These are phyloP conservation scores for Eulemur rufifrons DNA, from an alignment of 2,113 vertebrate species.

Conservation along the genomic window DNA sequence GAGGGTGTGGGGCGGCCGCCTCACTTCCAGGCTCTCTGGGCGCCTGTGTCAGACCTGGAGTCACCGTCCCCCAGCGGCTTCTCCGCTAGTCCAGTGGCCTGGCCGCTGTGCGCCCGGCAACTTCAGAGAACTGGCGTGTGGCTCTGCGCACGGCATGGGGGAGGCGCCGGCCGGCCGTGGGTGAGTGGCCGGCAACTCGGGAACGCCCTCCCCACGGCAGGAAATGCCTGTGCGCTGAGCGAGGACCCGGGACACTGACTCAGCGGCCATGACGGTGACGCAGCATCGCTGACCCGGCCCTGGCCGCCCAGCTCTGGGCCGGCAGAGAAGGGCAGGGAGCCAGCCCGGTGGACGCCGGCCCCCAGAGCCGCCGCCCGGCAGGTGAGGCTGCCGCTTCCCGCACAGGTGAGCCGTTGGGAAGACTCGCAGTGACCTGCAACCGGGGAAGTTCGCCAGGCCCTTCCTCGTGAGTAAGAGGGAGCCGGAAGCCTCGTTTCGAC, in stretches of 20 bases:
- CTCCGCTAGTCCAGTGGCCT: accelerated
- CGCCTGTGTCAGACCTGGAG: neutral
- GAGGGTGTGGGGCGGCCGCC: neutral
- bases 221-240: no score
- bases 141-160: no score
- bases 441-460: neutral
- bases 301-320: neutral
- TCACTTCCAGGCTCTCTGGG: neutral
- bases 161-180: neutral
- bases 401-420: conserved; percentile 3
- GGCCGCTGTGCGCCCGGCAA: accelerated
- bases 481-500: conserved; percentile 8
- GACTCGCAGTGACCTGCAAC: neutral
- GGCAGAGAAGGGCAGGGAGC: accelerated
- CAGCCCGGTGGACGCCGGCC: accelerated
- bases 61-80: accelerated
- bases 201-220: neutral
- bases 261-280: accelerated
- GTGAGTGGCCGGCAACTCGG: accelerated
- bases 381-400: neutral
- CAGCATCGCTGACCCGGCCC: neutral
- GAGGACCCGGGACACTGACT: accelerated
- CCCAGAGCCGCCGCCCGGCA: neutral
- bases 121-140: neutral
- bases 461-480: conserved; percentile 67